Percentiles rank a stretch among this genome's conserved stretches.
phyloP scores from a whole-genome alignment of 2,113 vertebrate genomes.

The Ginglymostoma cirratum region DNA sequence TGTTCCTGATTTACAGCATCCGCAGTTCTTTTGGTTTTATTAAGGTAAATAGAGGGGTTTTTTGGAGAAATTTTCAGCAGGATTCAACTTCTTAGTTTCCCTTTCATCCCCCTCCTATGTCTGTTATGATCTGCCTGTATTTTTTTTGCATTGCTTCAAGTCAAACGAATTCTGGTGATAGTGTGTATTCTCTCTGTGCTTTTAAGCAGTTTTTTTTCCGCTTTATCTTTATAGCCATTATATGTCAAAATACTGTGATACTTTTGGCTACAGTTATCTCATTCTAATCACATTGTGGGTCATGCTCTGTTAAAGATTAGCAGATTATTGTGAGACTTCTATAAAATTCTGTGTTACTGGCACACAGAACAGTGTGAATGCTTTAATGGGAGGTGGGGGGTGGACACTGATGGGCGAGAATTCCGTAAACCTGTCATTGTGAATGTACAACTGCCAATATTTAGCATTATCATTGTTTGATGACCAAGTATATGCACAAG shows the following conservation, averaged over 20 bases:
- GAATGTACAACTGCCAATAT: background rate
- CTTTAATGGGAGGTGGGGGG: background rate
- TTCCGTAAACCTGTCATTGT: background rate
- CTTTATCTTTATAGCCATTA: background rate
- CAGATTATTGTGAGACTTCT: background rate
- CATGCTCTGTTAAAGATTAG: background rate
- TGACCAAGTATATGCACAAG: background rate
- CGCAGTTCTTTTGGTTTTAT: no score
- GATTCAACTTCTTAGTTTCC: background rate
- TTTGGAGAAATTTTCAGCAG: background rate
- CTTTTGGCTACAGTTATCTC: background rate
- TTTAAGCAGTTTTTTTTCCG: background rate
- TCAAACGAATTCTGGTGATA: background rate
- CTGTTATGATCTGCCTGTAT: background rate
- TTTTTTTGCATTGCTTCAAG: background rate
- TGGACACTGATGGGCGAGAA: background rate
- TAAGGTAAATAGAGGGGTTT: background rate
- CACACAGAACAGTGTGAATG: no score
- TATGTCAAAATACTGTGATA: conserved; percentile 14
- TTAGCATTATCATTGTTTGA: background rate
- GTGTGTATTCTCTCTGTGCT: background rate
- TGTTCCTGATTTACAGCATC: no score
- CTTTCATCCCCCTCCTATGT: no score
- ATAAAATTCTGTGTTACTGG: background rate
- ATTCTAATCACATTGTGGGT: background rate